A percentile compares a stretch with the other conserved stretches of the same genome.
These are phyloP conservation scores for Epicampocera succincta DNA, from an alignment of 2,888 invertebrate genomes.

Conservation along the genomic window DNA sequence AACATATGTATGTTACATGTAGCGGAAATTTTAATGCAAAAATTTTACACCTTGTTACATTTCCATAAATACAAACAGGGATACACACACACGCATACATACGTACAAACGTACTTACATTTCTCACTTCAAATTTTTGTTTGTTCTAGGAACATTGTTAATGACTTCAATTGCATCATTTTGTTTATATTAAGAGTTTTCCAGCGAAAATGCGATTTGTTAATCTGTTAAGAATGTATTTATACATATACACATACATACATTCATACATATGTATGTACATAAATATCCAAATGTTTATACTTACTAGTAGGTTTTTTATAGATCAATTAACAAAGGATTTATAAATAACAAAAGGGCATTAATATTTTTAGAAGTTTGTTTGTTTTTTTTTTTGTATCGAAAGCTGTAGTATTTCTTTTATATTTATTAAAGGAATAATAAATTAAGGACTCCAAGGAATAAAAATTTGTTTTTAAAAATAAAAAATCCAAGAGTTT, in stretches of 20 bases:
- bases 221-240: conserved; percentile 52
- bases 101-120: neutral
- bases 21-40: conserved; percentile 1
- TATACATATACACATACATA: neutral
- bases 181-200: conserved; percentile 55
- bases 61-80: neutral
- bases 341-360: conserved; percentile 45
- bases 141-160: conserved; percentile 38
- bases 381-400: conserved; percentile 45
- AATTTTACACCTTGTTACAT: neutral
- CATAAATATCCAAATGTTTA: conserved; percentile 45
- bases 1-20: neutral
- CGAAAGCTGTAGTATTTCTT: conserved; percentile 38
- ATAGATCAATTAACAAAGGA: conserved; percentile 63
- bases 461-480: conserved; percentile 31
- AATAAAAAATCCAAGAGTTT: conserved; percentile 42
- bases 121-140: conserved; percentile 15
- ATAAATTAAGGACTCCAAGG: conserved; percentile 60
- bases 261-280: neutral
- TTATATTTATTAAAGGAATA: conserved; percentile 49
- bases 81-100: too few species aligned
- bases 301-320: conserved; percentile 58
- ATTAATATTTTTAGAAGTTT: conserved; percentile 47
- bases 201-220: conserved; percentile 39
- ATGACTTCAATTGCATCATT: conserved; percentile 38